Evolutionary conservation across 2,888 invertebrate species (phyloP).

Genomic region (Lagria hirta): DNA sequence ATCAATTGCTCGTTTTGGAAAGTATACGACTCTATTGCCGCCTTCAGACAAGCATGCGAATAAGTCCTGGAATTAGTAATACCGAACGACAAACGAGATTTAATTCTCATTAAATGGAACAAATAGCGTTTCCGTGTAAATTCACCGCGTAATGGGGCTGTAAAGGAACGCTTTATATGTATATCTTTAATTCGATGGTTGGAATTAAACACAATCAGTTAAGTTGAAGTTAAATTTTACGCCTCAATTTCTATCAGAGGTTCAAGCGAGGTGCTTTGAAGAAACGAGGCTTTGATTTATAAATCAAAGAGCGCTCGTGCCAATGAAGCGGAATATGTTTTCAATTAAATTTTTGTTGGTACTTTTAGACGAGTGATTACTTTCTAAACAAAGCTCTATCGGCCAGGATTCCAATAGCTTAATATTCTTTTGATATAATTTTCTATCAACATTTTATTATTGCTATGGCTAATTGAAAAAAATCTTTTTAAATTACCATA

Average conservation of each 20-base stretch:
- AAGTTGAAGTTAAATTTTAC: conserved; percentile 32
- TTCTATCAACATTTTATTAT: too few relatives aligned
- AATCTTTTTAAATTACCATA: too few relatives aligned
- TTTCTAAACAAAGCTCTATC: too few relatives aligned
- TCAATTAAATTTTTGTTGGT: too few relatives aligned
- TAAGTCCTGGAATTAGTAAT: conserved; percentile 18
- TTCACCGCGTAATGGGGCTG: conserved; percentile 34
- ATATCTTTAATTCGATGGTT: conserved; percentile 35
- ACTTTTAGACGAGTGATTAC: too few relatives aligned
- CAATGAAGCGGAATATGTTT: background rate
- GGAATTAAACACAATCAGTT: conserved; percentile 35
- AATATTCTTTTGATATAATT: too few relatives aligned
- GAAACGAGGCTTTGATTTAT: too few relatives aligned
- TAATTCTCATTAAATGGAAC: conserved; percentile 36
- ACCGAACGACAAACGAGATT: conserved; percentile 33
- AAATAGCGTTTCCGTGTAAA: conserved; percentile 37
- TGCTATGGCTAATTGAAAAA: too few relatives aligned
- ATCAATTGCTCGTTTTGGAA: conserved; percentile 9
- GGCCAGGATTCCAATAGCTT: too few relatives aligned
- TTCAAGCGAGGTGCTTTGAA: too few relatives aligned
- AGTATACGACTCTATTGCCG: conserved; percentile 7
- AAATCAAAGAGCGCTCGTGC: background rate
- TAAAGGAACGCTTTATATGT: conserved; percentile 32
- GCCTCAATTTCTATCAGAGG: too few relatives aligned
- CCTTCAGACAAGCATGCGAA: conserved; percentile 13